Conservation (phyloP, 2,888 invertebrate genomes). For the Trisateles emortualis region DNA sequence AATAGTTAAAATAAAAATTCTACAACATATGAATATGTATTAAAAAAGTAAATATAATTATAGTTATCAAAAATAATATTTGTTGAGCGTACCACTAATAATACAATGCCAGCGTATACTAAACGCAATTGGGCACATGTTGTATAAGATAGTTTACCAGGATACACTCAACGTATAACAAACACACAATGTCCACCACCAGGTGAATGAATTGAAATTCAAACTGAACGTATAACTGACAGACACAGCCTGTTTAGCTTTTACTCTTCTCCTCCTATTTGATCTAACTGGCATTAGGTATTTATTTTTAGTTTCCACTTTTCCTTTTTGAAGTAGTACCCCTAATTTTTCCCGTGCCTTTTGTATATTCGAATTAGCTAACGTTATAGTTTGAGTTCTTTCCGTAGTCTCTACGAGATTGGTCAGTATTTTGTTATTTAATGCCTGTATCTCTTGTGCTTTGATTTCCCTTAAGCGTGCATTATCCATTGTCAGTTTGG, state of each 20-base stretch:
- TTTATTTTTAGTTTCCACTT: neutral
- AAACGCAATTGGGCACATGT: neutral
- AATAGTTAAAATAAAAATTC: constrained; percentile 15
- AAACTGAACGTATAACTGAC: constrained; percentile 34
- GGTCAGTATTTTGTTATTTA: constrained; percentile 57
- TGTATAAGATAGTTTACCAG: neutral
- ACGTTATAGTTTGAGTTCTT: constrained; percentile 56
- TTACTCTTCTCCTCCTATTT: neutral
- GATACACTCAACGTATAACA: constrained; percentile 4
- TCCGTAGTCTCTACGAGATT: constrained; percentile 44
- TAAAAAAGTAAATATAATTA: constrained; percentile 1
- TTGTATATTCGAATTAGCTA: constrained; percentile 52
- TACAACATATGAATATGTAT: neutral
- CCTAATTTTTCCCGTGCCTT: constrained; percentile 58
- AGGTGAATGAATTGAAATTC: constrained; percentile 28
- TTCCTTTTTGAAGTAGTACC: constrained; percentile 39
- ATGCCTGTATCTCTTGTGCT: constrained; percentile 58
- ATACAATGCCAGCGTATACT: neutral
- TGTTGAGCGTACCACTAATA: neutral
- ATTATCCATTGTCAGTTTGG: constrained; percentile 52
- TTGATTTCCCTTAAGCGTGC: constrained; percentile 54
- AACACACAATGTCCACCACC: constrained; percentile 38
- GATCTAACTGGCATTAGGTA: too few relatives aligned
- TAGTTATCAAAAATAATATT: neutral
- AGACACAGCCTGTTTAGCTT: constrained; percentile 30